These are phyloP conservation scores for Sarcoramphus papa DNA, from an alignment of 2,797 vertebrate genomes.

Conservation along the genomic window DNA sequence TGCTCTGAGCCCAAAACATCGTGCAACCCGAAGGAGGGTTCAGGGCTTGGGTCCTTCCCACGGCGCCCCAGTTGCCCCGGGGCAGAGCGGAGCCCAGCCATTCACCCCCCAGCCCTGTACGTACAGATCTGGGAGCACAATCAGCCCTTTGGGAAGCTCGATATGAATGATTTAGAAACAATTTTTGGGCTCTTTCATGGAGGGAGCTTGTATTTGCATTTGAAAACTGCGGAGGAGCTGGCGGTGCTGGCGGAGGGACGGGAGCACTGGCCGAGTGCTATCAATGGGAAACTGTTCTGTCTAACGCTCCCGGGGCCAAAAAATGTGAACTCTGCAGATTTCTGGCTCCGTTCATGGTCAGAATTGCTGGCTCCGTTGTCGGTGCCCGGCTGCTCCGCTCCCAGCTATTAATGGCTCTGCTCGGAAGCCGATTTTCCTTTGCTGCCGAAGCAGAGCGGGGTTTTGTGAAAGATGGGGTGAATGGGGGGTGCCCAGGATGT, in stretches of 20 bases:
- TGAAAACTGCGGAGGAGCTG: constrained; percentile 13
- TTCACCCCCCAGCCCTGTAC: neutral
- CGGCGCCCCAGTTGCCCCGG: fast-evolving
- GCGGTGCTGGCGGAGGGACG: neutral
- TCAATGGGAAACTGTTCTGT: constrained; percentile 51
- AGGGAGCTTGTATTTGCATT: constrained; percentile 25
- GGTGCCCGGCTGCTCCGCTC: neutral
- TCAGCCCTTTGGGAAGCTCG: neutral
- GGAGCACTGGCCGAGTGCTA: neutral
- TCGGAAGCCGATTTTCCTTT: neutral
- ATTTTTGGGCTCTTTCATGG: neutral
- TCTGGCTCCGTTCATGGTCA: neutral
- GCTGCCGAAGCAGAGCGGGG: neutral
- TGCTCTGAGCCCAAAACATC: neutral
- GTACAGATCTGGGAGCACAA: neutral
- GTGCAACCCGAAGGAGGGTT: fast-evolving
- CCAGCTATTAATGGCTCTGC: neutral
- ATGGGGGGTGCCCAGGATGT: neutral
- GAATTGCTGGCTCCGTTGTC: neutral
- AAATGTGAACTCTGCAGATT: constrained; percentile 19
- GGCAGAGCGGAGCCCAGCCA: neutral
- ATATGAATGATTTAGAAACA: neutral
- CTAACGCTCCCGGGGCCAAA: neutral
- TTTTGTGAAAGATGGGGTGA: too few relatives aligned
- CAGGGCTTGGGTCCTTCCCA: neutral